These are phyloP conservation scores for Trachelus troglodyta DNA, from an alignment of 2,888 invertebrate genomes.

Conservation along the genomic window DNA sequence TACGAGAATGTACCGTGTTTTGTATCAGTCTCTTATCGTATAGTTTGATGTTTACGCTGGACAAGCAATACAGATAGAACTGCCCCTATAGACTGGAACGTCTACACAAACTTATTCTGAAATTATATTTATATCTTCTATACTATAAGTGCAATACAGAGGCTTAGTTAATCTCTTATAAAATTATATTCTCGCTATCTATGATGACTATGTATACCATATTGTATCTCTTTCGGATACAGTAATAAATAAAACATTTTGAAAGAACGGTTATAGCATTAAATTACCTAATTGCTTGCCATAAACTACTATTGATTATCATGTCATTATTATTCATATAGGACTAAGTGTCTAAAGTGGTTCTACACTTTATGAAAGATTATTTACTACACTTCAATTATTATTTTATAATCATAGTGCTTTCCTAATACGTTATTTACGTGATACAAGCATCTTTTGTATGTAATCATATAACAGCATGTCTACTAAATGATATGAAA, in stretches of 20 bases:
- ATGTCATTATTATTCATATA: too few relatives aligned
- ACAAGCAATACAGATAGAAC: neutral
- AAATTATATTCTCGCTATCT: neutral
- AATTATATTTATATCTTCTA: neutral
- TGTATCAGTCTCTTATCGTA: conserved; percentile 44
- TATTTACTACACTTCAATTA: neutral
- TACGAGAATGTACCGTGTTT: conserved; percentile 29
- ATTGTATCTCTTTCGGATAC: neutral
- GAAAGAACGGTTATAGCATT: neutral
- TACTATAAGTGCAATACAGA: neutral
- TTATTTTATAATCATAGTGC: neutral
- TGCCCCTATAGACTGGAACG: neutral
- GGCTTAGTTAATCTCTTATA: neutral
- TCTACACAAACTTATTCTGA: neutral
- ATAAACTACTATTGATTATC: too few relatives aligned
- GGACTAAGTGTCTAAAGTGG: too few relatives aligned
- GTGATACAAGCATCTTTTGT: neutral
- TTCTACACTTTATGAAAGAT: too few relatives aligned
- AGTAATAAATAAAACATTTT: neutral
- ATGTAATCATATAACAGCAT: neutral
- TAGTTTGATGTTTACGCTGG: neutral
- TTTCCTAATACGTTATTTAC: neutral
- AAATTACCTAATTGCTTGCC: too few relatives aligned
- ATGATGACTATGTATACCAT: neutral
- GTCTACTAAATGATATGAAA: neutral